Percentiles rank a stretch among this genome's conserved stretches.
phyloP scores from a whole-genome alignment of 2,888 invertebrate species.

The Cataglyphis livida region DNA sequence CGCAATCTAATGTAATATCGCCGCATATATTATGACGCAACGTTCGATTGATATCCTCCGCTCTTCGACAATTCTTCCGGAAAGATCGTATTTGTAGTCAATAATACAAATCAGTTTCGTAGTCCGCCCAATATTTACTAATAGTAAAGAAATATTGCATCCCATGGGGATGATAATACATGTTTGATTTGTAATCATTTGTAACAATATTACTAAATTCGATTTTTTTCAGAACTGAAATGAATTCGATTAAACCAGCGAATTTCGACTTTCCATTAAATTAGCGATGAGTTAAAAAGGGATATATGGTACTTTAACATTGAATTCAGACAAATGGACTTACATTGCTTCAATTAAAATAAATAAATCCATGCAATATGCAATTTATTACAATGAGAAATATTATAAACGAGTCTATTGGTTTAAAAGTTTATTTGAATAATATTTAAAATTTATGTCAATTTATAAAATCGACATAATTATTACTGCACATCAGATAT shows the following conservation, averaged over 20 bases:
- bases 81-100: not conserved
- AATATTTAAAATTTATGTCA: not conserved
- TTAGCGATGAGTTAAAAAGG: constrained; percentile 13
- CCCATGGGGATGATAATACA: not conserved
- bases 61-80: constrained; percentile 15
- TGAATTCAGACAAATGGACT: constrained; percentile 15
- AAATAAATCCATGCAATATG: not conserved
- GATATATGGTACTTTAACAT: not conserved
- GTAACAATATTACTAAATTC: not conserved
- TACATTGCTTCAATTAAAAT: not conserved
- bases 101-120: not conserved
- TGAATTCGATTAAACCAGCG: not conserved
- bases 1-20: constrained; percentile 35
- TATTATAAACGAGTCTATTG: not conserved
- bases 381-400: constrained; percentile 18
- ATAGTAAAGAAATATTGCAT: not conserved
- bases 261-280: constrained; percentile 9
- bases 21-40: not conserved
- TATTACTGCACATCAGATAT: constrained; percentile 21
- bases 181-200: constrained; percentile 23
- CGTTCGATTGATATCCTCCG: not conserved
- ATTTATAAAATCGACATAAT: constrained; percentile 19
- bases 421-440: not conserved
- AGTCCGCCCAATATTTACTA: not conserved
- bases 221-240: not conserved